Base-by-base conservation (phyloP, 2,888 invertebrate genomes). In the Dorcus parallelipipedus region DNA sequence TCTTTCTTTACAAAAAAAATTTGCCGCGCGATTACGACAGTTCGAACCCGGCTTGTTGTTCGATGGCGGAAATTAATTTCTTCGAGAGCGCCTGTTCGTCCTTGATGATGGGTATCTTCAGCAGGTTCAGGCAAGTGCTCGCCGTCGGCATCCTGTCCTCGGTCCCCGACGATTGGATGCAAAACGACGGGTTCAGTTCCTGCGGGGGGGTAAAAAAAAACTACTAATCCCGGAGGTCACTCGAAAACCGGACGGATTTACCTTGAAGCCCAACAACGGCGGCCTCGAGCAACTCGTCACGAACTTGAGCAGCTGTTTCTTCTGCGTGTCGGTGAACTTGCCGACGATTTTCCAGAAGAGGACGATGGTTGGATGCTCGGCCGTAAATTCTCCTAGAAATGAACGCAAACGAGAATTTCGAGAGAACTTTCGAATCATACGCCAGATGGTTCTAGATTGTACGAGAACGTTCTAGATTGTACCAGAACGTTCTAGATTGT, bases 211-310 rank as follows among this genome's bases (percentile, higher is more conserved):
- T 39, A 42, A 2, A 17, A 14, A 9, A 7, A 38, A n/a, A n/a
- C n/a, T n/a, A 39, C 3, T 7, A 38, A 38, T 17, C 20, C 9
- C 14, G 39, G 10, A 38, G 10, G 33, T 45, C 47, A 8, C 43
- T 54, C 48, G 51, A 59, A 9, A 0, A 17, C 1, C 26, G 33
- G 9, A 8, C 26, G 17, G 10, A 38, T 38, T 33, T 76, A 95
- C 96, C 86, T 95, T 96, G 74, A 99, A 99, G 2, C 99, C 99
- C 42, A 99, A 81, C 26, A 99, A 82, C 0, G 99, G 99, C 3
- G 98, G 96, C 59, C 97, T 81, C 0, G 98, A 98, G 75, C 98
- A 98, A 75, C 97, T 96, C 2, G 99, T 99, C 43, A 98, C 97
- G 80, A 99, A 99, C 80, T 97, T 97, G 7, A 99, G 82, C 53